These are phyloP conservation scores for Turritopsis dohrnii DNA, from an alignment of 30 jellyfish, hydroid and myxozoan genomes.

Conservation along the genomic window DNA sequence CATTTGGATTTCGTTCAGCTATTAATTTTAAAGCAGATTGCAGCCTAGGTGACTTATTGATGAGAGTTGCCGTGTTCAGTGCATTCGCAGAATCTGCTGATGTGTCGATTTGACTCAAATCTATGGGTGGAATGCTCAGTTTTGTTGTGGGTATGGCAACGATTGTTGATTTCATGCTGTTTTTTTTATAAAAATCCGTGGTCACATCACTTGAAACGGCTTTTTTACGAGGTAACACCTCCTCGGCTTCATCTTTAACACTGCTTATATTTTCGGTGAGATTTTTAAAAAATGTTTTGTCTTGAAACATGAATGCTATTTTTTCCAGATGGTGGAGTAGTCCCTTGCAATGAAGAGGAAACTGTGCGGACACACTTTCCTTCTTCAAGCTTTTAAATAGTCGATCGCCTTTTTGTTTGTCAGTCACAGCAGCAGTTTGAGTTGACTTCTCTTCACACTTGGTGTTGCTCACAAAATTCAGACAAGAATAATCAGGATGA, in stretches of 20 bases:
- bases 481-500: conserved; percentile 15
- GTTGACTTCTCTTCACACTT: background rate
- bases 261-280: background rate
- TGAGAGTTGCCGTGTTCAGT: background rate
- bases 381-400: background rate
- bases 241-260: background rate
- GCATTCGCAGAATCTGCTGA: background rate
- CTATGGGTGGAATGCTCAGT: background rate
- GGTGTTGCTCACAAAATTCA: background rate
- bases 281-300: background rate
- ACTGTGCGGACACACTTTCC: background rate
- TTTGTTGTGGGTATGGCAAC: background rate
- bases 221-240: background rate
- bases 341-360: background rate
- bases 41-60: background rate
- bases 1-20: background rate
- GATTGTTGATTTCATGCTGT: background rate
- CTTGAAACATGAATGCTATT: background rate
- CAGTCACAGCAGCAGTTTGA: background rate
- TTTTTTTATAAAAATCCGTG: background rate
- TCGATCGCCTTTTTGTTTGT: background rate
- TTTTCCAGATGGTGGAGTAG: background rate
- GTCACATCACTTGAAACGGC: background rate
- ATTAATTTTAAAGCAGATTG: background rate
- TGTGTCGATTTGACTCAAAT: no score